Evolutionary conservation across 1,140 invertebrate species (phyloP).

Genomic region (Drosophila santomea): DNA sequence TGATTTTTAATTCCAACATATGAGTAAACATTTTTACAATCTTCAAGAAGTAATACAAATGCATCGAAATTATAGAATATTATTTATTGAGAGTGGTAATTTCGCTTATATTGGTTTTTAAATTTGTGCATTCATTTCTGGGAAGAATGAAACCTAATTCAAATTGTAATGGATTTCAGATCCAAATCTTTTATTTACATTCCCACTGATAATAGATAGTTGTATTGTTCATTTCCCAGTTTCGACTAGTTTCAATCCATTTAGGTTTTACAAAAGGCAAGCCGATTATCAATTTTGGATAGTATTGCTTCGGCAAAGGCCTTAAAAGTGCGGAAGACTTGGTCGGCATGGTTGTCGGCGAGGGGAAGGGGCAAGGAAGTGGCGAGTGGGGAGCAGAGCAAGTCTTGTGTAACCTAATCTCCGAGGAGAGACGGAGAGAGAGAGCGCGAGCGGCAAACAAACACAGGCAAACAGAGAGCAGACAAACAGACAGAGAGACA

Average conservation of each 20-base stretch:
- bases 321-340: background rate
- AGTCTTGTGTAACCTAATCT: conserved; percentile 73
- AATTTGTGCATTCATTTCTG: no score
- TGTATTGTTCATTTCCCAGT: background rate
- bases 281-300: background rate
- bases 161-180: background rate
- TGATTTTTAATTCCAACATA: background rate
- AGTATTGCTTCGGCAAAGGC: background rate
- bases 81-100: no score
- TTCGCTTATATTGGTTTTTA: no score
- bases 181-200: no score
- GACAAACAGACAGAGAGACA: conserved; percentile 4
- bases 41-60: background rate
- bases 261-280: background rate
- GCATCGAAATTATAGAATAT: no score
- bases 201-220: no score
- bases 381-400: conserved; percentile 1
- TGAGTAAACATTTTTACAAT: background rate
- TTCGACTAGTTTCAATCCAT: background rate
- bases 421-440: conserved; percentile 2
- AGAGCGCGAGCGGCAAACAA: conserved; percentile 14
- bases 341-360: background rate
- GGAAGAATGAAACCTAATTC: no score
- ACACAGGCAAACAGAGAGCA: conserved; percentile 31
- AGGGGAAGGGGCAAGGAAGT: background rate